These are phyloP conservation scores for Plebejus argus DNA, from an alignment of 2,888 invertebrate genomes.

Conservation along the genomic window DNA sequence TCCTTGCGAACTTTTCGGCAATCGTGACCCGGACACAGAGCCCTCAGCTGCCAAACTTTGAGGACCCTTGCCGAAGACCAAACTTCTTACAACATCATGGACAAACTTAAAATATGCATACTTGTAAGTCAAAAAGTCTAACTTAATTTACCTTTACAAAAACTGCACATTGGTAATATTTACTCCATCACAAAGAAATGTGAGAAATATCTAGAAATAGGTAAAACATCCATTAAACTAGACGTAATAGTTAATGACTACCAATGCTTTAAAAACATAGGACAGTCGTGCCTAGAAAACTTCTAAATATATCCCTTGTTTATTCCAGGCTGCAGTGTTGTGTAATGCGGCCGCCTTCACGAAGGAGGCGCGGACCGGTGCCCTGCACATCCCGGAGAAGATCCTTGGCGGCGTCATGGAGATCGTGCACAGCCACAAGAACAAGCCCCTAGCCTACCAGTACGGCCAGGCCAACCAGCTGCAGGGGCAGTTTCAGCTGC, in stretches of 20 bases:
- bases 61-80: conserved; percentile 16
- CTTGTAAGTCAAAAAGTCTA: conserved; percentile 55
- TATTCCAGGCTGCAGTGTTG: conserved; percentile 29
- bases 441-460: conserved; percentile 57
- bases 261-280: too few relatives aligned
- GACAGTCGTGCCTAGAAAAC: not conserved
- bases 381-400: conserved; percentile 67
- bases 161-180: too few relatives aligned
- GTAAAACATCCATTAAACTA: too few relatives aligned
- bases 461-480: conserved; percentile 47
- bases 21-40: conserved; percentile 44
- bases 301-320: not conserved
- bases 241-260: too few relatives aligned
- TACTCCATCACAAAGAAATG: too few relatives aligned
- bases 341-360: conserved; percentile 34
- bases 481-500: conserved; percentile 46
- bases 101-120: conserved; percentile 48
- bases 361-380: conserved; percentile 53
- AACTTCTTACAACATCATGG: conserved; percentile 53
- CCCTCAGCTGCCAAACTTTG: not conserved
- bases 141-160: not conserved
- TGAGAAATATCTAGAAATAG: too few relatives aligned
- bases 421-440: conserved; percentile 69
- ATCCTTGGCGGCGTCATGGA: conserved; percentile 74
- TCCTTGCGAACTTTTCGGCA: conserved; percentile 57